A percentile compares a stretch with the other conserved stretches of the same genome.
Evolutionary conservation across 2,113 vertebrate species (phyloP).

Genomic region (Istiophorus platypterus): DNA sequence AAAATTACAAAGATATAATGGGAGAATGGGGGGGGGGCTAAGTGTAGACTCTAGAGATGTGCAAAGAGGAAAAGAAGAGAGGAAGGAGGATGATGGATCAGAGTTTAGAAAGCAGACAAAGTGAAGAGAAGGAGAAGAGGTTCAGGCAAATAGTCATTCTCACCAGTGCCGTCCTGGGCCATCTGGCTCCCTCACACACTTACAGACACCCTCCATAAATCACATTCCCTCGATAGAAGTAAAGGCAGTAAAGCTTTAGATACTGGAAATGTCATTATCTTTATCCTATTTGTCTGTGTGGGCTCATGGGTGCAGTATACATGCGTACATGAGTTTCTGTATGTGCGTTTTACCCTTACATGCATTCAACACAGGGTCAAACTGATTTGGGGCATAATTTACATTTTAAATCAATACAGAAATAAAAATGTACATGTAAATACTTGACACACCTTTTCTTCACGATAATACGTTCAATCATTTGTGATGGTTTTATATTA

Average conservation of each 20-base stretch:
- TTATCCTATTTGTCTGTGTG: conserved; percentile 13
- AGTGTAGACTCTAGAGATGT: neutral
- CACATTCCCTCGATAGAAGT: conserved; percentile 6
- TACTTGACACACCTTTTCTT: neutral
- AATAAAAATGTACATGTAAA: neutral
- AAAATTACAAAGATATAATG: neutral
- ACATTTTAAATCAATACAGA: neutral
- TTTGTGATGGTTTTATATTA: too few species aligned
- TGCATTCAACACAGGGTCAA: neutral
- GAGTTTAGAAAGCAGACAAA: neutral
- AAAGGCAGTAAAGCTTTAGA: conserved; percentile 32
- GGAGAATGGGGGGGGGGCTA: neutral
- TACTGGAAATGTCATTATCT: conserved; percentile 51
- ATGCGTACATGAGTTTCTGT: neutral
- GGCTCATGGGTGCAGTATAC: conserved; percentile 12
- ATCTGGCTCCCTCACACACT: neutral
- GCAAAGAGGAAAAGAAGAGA: neutral
- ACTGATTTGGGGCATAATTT: neutral
- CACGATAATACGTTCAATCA: neutral
- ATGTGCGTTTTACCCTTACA: neutral
- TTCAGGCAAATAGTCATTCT: neutral
- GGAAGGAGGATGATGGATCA: neutral
- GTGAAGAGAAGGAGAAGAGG: neutral
- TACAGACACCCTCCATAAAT: conserved; percentile 37
- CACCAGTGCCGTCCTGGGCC: conserved; percentile 5